These are phyloP conservation scores for Dendrolimus punctatus DNA, from an alignment of 1,140 invertebrate genomes.

Conservation along the genomic window DNA sequence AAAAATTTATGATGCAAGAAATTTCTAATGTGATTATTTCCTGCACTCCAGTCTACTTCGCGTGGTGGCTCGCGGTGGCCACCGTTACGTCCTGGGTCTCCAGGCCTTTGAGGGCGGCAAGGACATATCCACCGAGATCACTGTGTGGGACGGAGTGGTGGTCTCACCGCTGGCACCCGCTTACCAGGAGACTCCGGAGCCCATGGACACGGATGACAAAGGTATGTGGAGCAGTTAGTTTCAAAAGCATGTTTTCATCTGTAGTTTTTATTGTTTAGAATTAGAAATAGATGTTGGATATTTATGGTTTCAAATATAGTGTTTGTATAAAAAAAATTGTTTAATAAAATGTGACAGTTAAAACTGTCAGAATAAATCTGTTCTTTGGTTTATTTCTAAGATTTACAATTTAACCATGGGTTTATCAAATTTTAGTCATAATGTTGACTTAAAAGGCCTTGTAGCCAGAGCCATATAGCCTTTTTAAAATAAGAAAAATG, in stretches of 20 bases:
- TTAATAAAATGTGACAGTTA: too few species aligned
- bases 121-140: constrained; percentile 87
- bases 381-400: too few species aligned
- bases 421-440: neutral
- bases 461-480: too few species aligned
- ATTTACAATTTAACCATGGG: neutral
- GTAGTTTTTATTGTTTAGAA: neutral
- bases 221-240: too few species aligned
- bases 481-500: too few species aligned
- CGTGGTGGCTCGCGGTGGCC: constrained; percentile 92
- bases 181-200: constrained; percentile 77
- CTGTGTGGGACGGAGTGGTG: constrained; percentile 95
- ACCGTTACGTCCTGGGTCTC: constrained; percentile 89
- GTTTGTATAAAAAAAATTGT: constrained; percentile 1
- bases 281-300: constrained; percentile 2
- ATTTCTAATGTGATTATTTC: neutral
- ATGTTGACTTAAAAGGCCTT: neutral
- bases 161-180: constrained; percentile 93
- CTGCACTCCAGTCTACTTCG: constrained; percentile 75
- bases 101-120: constrained; percentile 75
- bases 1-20: too few species aligned
- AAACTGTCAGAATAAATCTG: too few species aligned
- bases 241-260: too few species aligned
- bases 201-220: constrained; percentile 62
- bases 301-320: neutral